These are phyloP conservation scores for Alosa alosa DNA, from an alignment of 2,113 vertebrate genomes.

Conservation along the genomic window DNA sequence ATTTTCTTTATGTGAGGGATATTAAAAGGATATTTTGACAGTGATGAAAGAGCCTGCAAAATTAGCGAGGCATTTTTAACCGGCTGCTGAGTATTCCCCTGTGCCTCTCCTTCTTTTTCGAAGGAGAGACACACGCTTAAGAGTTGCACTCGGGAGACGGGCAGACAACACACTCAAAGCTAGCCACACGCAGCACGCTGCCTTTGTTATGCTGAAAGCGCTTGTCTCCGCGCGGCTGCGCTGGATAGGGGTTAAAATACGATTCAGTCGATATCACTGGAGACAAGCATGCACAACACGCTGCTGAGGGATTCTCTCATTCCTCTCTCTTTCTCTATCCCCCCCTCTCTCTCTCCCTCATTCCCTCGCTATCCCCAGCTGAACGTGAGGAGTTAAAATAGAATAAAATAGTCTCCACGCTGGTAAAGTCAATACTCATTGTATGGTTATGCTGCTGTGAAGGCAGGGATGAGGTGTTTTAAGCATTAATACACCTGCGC, in stretches of 20 bases:
- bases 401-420: constrained; percentile 70
- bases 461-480: background rate
- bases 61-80: constrained; percentile 19
- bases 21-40: constrained; percentile 2
- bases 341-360: background rate
- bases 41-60: constrained; percentile 12
- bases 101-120: constrained; percentile 12
- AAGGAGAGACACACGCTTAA: constrained; percentile 19
- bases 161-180: constrained; percentile 42
- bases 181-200: constrained; percentile 52
- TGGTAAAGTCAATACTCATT: constrained; percentile 68
- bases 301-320: constrained; percentile 50
- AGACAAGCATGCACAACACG: constrained; percentile 63
- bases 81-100: constrained; percentile 3
- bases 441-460: constrained; percentile 42
- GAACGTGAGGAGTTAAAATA: constrained; percentile 63
- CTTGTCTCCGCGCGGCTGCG: constrained; percentile 62
- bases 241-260: constrained; percentile 70
- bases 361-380: background rate
- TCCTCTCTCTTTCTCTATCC: constrained; percentile 57
- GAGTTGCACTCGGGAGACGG: constrained; percentile 33
- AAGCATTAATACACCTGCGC: constrained; percentile 3
- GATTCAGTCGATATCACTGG: constrained; percentile 69
- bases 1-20: background rate
- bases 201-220: constrained; percentile 71